These are phyloP conservation scores for Tromatobia lineatoria DNA, from an alignment of 2,888 invertebrate species.

Conservation along the genomic window DNA sequence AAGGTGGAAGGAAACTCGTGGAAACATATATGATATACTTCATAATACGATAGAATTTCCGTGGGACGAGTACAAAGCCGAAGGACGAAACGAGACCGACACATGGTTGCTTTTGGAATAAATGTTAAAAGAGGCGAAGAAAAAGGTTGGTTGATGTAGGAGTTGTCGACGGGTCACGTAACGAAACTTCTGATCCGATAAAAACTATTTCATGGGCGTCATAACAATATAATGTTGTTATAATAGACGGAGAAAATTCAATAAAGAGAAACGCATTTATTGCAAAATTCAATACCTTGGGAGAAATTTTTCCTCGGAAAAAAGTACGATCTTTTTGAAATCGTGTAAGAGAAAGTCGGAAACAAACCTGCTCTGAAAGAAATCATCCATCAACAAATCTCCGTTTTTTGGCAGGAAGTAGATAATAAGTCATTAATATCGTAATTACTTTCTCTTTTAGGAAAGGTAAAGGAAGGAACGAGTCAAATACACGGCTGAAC, in stretches of 20 bases:
- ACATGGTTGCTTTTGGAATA: not conserved
- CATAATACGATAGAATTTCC: conserved; percentile 32
- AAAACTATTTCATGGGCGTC: conserved; percentile 6
- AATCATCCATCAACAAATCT: too few relatives aligned
- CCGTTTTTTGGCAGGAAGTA: too few relatives aligned
- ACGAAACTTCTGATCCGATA: conserved; percentile 31
- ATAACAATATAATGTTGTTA: not conserved
- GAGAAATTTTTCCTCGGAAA: too few relatives aligned
- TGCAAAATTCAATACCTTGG: too few relatives aligned
- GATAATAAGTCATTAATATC: too few relatives aligned
- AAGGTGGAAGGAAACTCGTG: conserved; percentile 6
- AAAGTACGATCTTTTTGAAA: too few relatives aligned
- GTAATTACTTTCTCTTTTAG: too few relatives aligned
- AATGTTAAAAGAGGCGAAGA: not conserved
- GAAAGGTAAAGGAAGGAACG: too few relatives aligned
- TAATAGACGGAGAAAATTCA: not conserved
- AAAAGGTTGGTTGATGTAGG: not conserved
- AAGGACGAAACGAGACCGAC: not conserved
- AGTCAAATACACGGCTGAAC: too few relatives aligned
- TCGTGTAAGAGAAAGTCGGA: too few relatives aligned
- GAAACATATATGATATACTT: conserved; percentile 4
- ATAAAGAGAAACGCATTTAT: not conserved
- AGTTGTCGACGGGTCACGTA: conserved; percentile 15
- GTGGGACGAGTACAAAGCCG: conserved; percentile 18
- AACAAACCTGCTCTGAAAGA: too few relatives aligned